Evolutionary conservation across 2,888 invertebrate genomes (phyloP), one percentile per base, ranked within the genome.

Genomic region (Horisme vitalbata): DNA sequence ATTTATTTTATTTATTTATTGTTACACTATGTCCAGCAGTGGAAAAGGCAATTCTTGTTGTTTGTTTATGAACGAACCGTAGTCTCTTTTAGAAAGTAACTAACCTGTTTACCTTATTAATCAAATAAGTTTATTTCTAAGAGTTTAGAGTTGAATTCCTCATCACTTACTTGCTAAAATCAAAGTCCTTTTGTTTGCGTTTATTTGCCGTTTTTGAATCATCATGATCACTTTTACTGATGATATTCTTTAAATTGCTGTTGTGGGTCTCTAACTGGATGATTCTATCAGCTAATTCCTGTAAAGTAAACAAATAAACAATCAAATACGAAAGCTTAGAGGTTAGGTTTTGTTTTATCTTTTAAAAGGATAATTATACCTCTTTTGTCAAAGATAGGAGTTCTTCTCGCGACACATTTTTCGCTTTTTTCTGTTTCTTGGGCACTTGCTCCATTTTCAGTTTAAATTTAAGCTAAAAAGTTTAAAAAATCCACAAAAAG

Each of bases 181-280:
- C 93, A 75, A 94, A 94, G 13, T 82, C 91, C 38, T 83, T 71
- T 21, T 61, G 63, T 13, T 52, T 65, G 28, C 26, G 38, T 9
- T 59, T 62, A 41, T 20, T 55, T 10, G 53, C 53, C n/a, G 41
- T 21, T 4, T 47, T 61, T 41, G 75, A 75, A 39, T 13, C 18
- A 23, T 49, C 44, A 3, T 79, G 65, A 11, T 76, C 64, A 52
- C 75, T 90, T 71, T 92, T 93, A 43, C 86, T 89, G 13, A 95
- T 87, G 33, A 95, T 91, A 71, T 94, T 93, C 76, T 93, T 94
- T 2, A 97, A 73, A 70, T 97, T 96, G 15, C 84, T 75, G 65
- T 95, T 96, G 67, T 96, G 95, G 0, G 94, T 93, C 79, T 96
- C 93, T 32, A 97, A 68, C 63, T 94, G 93, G 24, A 93, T 78